Conservation (phyloP, 2,888 invertebrate species). For the Spodoptera littoralis region DNA sequence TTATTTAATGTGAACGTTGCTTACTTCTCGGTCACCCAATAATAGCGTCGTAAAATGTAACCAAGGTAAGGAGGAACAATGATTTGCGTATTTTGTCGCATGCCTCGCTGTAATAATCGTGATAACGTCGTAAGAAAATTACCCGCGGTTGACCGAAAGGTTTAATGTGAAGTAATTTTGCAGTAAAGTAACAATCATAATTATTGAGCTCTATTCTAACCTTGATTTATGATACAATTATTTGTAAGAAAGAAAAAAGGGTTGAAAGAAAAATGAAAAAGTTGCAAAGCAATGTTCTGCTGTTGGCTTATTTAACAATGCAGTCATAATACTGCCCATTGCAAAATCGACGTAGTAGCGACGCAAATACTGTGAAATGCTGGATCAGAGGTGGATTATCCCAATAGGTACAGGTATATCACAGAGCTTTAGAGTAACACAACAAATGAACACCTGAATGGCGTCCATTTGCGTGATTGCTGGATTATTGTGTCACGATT, state of each 20-base stretch:
- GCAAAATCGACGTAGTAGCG: background rate
- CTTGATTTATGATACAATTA: background rate
- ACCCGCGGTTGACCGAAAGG: conserved; percentile 22
- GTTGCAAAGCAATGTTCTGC: too few relatives aligned
- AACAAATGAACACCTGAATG: too few relatives aligned
- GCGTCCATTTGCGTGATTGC: too few relatives aligned
- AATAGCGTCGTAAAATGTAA: conserved; percentile 36
- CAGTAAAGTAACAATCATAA: background rate
- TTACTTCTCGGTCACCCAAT: conserved; percentile 25
- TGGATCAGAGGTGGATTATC: too few relatives aligned
- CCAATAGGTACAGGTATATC: too few relatives aligned
- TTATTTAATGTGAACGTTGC: conserved; percentile 22
- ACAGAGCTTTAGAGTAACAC: too few relatives aligned
- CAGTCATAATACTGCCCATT: too few relatives aligned
- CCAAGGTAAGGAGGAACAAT: conserved; percentile 22
- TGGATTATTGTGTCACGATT: too few relatives aligned
- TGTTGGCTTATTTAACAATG: too few relatives aligned
- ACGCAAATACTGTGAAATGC: too few relatives aligned
- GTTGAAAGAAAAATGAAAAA: background rate
- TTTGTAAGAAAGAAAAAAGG: too few relatives aligned
- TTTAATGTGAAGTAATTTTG: conserved; percentile 31
- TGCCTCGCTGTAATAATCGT: conserved; percentile 38
- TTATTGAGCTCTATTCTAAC: background rate
- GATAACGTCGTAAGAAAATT: conserved; percentile 40
- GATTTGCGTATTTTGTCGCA: conserved; percentile 51